Percentiles rank a stretch among this genome's conserved stretches.
Evolutionary conservation across 2,888 invertebrate species (phyloP).

Genomic region (Pheosia tremula): DNA sequence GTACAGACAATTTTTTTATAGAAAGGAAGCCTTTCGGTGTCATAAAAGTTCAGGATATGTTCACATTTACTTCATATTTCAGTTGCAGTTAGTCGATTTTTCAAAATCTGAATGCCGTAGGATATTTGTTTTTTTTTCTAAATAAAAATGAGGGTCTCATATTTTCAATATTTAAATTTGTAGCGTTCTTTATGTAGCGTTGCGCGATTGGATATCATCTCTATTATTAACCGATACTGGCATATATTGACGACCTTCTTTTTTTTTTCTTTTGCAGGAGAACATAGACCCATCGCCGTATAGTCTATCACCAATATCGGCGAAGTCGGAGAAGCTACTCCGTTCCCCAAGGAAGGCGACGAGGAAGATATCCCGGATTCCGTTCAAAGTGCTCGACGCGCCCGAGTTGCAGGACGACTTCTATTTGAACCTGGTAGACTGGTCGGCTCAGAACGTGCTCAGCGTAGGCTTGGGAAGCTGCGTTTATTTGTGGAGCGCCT

Average conservation of each 20-base stretch:
- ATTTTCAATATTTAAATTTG: no score
- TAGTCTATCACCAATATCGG: slow-evolving; percentile 97
- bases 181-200: no score
- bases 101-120: no score
- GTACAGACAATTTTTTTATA: no score
- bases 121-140: no score
- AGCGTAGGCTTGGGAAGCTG: slow-evolving; percentile 99
- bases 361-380: slow-evolving; percentile 98
- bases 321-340: slow-evolving; percentile 96
- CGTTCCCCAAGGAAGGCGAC: slow-evolving; percentile 99
- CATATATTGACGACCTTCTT: not conserved
- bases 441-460: slow-evolving; percentile 99
- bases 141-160: no score
- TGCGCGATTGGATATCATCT: no score
- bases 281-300: slow-evolving; percentile 94
- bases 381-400: slow-evolving; percentile 98
- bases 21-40: no score
- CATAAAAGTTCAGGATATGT: no score
- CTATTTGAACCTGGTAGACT: slow-evolving; percentile 99
- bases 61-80: no score
- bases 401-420: slow-evolving; percentile 99
- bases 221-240: no score
- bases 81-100: no score
- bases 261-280: slow-evolving; percentile 81
- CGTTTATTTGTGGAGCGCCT: slow-evolving; percentile 99